These are phyloP conservation scores for Chrysemys picta DNA, from an alignment of 2,113 vertebrate species.

Conservation along the genomic window DNA sequence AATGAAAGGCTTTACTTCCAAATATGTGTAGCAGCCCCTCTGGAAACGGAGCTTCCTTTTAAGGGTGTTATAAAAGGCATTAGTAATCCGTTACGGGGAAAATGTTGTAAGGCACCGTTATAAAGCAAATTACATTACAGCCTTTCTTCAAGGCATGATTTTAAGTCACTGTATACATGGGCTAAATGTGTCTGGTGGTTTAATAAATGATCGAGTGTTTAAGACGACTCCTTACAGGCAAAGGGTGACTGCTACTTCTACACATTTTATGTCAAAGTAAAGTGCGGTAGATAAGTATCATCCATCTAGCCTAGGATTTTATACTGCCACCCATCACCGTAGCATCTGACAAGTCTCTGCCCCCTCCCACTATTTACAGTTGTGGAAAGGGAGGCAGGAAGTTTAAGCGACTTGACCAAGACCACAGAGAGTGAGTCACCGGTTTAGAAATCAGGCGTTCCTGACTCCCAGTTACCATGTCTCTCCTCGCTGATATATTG, in stretches of 20 bases:
- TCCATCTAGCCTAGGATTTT: neutral
- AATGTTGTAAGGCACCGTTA: neutral
- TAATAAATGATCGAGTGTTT: neutral
- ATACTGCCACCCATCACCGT: neutral
- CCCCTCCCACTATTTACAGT: neutral
- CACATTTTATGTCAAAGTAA: neutral
- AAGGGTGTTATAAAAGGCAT: neutral
- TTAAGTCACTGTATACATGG: neutral
- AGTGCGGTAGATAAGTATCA: neutral
- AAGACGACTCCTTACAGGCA: neutral
- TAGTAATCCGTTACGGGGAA: neutral
- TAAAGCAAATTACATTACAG: neutral
- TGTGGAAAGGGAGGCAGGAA: neutral
- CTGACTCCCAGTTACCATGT: neutral
- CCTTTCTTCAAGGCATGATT: neutral
- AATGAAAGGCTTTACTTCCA: neutral
- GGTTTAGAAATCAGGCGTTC: neutral
- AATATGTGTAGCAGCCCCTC: neutral
- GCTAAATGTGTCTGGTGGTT: neutral
- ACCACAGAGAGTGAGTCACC: neutral
- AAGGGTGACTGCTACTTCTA: neutral
- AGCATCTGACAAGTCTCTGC: neutral
- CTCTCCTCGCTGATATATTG: neutral
- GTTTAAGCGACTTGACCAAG: neutral
- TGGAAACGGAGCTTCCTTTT: neutral